Percentiles rank a stretch among this genome's conserved stretches.
Evolutionary conservation across 2,113 vertebrate genomes (phyloP).

Genomic region (Poecile atricapillus): DNA sequence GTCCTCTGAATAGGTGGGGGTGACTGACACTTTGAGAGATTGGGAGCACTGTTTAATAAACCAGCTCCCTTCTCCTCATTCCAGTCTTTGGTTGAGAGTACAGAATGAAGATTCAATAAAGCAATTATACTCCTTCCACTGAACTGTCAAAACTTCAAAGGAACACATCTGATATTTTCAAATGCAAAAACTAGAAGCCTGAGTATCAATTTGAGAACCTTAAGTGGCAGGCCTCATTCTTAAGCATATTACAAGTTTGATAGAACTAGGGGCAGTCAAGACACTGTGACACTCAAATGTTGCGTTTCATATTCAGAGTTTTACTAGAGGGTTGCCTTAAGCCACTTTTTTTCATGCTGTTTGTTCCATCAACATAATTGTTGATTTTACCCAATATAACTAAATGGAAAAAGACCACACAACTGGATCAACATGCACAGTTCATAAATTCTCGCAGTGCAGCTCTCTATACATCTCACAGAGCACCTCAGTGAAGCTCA

Average conservation of each 20-base stretch:
- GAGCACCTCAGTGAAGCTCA: background rate
- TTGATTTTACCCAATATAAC: background rate
- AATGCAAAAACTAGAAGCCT: background rate
- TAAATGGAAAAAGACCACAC: background rate
- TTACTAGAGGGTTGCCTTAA: background rate
- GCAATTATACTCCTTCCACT: background rate
- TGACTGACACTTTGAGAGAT: slow-evolving; percentile 1
- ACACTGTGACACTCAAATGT: background rate
- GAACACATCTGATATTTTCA: background rate
- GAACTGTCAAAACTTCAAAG: background rate
- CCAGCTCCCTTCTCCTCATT: background rate
- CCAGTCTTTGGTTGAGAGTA: background rate
- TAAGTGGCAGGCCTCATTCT: background rate
- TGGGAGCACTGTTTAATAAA: background rate
- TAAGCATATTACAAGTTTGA: background rate
- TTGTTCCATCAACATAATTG: background rate
- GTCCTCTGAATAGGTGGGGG: background rate
- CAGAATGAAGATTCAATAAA: background rate
- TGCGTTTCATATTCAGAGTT: background rate
- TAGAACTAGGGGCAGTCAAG: background rate
- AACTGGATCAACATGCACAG: background rate
- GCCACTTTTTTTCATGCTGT: background rate
- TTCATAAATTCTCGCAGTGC: background rate
- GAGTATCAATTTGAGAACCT: background rate
- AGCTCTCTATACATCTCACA: background rate